These are phyloP conservation scores for Takifugu ocellatus DNA, from an alignment of 2,797 vertebrate species.

Conservation along the genomic window DNA sequence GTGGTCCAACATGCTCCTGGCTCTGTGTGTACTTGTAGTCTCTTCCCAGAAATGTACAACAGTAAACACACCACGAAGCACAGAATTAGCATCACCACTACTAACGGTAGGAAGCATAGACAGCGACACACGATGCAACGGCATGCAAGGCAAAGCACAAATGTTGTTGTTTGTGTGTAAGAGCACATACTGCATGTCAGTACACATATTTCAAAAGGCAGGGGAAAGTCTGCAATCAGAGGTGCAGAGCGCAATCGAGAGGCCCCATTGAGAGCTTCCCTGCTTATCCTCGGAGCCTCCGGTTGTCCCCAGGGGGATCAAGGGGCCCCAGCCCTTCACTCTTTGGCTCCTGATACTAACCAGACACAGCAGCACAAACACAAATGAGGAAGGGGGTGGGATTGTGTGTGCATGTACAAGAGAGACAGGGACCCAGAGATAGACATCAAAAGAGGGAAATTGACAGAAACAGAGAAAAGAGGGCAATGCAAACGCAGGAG, in stretches of 20 bases:
- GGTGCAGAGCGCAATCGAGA: constrained; percentile 26
- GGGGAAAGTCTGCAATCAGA: constrained; percentile 33
- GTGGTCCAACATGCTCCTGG: constrained; percentile 68
- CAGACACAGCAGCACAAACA: constrained; percentile 67
- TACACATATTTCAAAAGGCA: constrained; percentile 37
- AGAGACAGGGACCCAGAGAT: constrained; percentile 9
- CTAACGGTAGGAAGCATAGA: constrained; percentile 55
- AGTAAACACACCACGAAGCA: constrained; percentile 68
- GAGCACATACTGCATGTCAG: constrained; percentile 31
- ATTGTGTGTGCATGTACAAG: background rate
- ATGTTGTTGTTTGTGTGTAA: constrained; percentile 31
- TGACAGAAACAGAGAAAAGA: constrained; percentile 19
- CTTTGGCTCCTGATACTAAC: constrained; percentile 62
- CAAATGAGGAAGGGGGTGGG: constrained; percentile 28
- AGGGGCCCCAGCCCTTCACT: constrained; percentile 57
- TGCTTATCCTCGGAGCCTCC: constrained; percentile 53
- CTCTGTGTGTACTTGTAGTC: constrained; percentile 29
- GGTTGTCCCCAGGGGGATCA: constrained; percentile 48
- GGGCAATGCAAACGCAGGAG: constrained; percentile 41
- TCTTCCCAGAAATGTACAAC: constrained; percentile 65
- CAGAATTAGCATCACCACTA: constrained; percentile 50
- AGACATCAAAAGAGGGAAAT: constrained; percentile 17
- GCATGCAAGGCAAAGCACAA: constrained; percentile 24
- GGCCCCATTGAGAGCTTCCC: constrained; percentile 42
- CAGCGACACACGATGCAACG: constrained; percentile 51